Evolutionary conservation across 1,140 invertebrate species (phyloP).

Genomic region (Drosophila hydei): DNA sequence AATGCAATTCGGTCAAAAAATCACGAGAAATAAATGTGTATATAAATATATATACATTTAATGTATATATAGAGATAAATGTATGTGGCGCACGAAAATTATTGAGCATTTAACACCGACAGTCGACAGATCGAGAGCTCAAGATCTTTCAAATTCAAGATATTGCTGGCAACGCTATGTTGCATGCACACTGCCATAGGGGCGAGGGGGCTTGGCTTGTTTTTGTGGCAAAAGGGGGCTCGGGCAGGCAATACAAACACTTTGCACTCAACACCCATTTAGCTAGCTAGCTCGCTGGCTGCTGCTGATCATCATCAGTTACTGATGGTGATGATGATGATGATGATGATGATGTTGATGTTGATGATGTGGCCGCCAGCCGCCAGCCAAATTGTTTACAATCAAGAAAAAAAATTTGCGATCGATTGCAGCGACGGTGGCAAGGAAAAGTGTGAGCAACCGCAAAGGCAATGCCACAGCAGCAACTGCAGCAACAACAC

Average conservation of each 20-base stretch:
- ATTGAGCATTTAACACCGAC: constrained; percentile 77
- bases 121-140: constrained; percentile 35
- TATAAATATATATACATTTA: constrained; percentile 11
- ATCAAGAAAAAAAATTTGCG: constrained; percentile 64
- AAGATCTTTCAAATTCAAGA: constrained; percentile 56
- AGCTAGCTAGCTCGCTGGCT: constrained; percentile 41
- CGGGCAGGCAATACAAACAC: constrained; percentile 65
- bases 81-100: constrained; percentile 56
- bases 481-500: constrained; percentile 31
- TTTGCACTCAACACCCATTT: constrained; percentile 81
- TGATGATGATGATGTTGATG: constrained; percentile 44
- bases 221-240: background rate
- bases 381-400: constrained; percentile 78
- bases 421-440: constrained; percentile 63
- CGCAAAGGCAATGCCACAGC: constrained; percentile 45
- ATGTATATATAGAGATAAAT: background rate
- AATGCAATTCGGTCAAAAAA: constrained; percentile 47
- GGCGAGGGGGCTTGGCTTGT: background rate
- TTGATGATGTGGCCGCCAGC: constrained; percentile 57
- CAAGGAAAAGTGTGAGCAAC: constrained; percentile 67
- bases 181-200: constrained; percentile 39
- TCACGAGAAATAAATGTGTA: background rate
- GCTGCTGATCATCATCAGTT: constrained; percentile 10
- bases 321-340: constrained; percentile 45
- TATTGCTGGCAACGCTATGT: constrained; percentile 52